Base-by-base conservation (phyloP, 2,113 vertebrate species). In the Carollia perspicillata region DNA sequence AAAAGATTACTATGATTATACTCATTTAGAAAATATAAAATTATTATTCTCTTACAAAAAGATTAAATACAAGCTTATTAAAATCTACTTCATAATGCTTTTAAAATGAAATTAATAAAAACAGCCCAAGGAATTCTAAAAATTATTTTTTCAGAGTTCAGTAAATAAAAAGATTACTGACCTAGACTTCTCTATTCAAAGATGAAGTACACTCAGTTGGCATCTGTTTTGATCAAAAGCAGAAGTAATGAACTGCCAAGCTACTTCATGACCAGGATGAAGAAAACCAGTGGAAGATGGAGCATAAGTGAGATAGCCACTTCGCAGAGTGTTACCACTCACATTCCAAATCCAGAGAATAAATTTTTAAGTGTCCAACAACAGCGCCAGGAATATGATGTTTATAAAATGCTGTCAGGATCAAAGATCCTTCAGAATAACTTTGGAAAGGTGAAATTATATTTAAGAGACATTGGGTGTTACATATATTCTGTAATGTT, bases 91-190 rank as follows among this genome's bases (percentile, higher is more conserved):
- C 28, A 90, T 3, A 71, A 60, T 17, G 49, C 1, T 47, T 95
- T 84, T 58, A 20, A 75, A 85, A 23, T 89, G 40, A 89, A 96
- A 93, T 63, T 68, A 84, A 55, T 55, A 81, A 72, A 86, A 79
- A 42, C 4, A 69, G 2, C 42, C 40, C 42, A 28, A 65, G 30
- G 26, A 86, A 84, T 17, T 63, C 16, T 42, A 77, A 47, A 47
- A 63, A 42, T 3, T 68, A 60, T 72, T 77, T 22, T n/a, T 80
- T 89, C 58, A 78, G 71, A 80, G 17, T 51, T 89, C n/a, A 86
- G 30, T 65, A 44, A 53, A 72, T 47, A 30, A 63, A 65, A 95
- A 79, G 53, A 49, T 35, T 17, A 89, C 3, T n/a, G 33, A 91
- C 30, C 20, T 44, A 49, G 60, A 68, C 63, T 42, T 55, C 30